phyloP scores from a whole-genome alignment of 2,797 vertebrate genomes.

The Tapera naevia region DNA sequence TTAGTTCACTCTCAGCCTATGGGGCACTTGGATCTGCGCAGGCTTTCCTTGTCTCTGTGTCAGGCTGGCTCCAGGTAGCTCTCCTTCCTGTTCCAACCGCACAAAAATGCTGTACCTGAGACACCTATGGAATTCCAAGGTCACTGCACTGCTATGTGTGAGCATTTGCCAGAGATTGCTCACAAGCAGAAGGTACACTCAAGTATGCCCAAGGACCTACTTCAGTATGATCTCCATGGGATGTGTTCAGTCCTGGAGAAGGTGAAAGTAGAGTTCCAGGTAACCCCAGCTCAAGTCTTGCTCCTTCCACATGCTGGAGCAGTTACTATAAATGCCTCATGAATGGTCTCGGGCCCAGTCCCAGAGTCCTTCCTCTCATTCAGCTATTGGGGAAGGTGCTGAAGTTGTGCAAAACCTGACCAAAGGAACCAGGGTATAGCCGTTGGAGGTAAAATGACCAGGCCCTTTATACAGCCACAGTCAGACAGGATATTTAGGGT shows the following conservation, averaged over 20 bases:
- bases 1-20: neutral
- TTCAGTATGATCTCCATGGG: neutral
- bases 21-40: neutral
- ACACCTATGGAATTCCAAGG: slow-evolving; percentile 45
- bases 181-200: neutral
- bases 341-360: fast-evolving
- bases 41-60: neutral
- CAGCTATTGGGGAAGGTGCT: neutral
- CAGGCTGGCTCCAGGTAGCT: neutral
- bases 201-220: neutral
- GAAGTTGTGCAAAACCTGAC: neutral
- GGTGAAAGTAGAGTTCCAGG: neutral
- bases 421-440: neutral
- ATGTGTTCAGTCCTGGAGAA: neutral
- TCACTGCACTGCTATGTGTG: neutral
- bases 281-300: neutral
- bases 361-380: neutral
- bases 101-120: neutral
- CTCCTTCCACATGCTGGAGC: neutral
- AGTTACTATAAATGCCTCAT: neutral
- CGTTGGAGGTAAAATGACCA: neutral
- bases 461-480: neutral
- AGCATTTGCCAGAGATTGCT: neutral
- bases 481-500: neutral
- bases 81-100: neutral